Base-by-base conservation (phyloP, 2,113 vertebrate genomes). In the Epinephelus fuscoguttatus region DNA sequence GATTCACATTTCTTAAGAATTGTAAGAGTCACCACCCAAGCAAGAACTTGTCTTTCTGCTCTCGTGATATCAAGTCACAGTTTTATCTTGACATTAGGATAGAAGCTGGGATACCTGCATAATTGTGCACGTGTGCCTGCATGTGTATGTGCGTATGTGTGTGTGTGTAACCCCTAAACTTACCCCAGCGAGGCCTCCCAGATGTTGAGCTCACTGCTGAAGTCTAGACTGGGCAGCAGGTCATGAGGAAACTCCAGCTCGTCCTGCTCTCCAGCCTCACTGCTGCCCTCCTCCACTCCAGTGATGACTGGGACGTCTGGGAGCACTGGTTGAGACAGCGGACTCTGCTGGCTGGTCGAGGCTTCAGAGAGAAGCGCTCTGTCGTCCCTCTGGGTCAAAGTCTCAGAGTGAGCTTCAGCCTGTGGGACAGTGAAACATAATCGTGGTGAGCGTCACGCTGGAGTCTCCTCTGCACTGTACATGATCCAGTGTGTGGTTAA, bases 241-340 rank as follows among this genome's bases (percentile, higher is more conserved):
- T 96, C 95, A 47, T 96, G 95, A 63, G 95, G 95, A 90, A 96
- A 96, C 92, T 95, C 95, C 0, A 96, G 91, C 82, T 96, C 74
- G 3, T 91, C 92, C 59, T 83, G 84, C 50, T 86, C 89, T 70
- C 15, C 71, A 11, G 86, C 37, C 21, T 30, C 57, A 33, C 69
- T 52, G 21, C 19, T 7, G 67, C 68, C 84, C 68, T 93, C 92
- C 70, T 94, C 92, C 76, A 94, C 92, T 25, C 93, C 93, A 0
- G 80, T 73, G 80, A 87, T 13, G 64, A 90, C 89, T 50, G 84
- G 70, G 83, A 89, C 75, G 30, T 91, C 92, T 80, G 72, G 78
- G 59, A 84, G 76, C 71, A 84, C 63, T 0, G 93, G 63, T 17
- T 55, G 79, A 17, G 82, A 76, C 62, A 66, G 87, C 53, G 81